Evolutionary conservation across 92 coral and sea anemone genomes (phyloP).

Genomic region (Porites rus): DNA sequence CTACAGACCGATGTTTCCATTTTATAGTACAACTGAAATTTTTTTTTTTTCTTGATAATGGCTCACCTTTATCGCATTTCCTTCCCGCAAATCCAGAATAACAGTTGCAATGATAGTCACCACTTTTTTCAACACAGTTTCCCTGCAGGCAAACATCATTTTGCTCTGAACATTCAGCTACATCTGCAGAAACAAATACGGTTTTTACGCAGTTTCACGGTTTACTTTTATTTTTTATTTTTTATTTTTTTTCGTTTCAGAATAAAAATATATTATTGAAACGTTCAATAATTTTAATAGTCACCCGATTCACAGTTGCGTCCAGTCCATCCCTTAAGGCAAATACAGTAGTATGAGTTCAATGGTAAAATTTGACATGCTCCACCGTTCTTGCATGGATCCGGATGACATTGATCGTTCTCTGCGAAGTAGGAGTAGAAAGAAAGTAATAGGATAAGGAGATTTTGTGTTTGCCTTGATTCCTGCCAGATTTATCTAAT

Average conservation of each 20-base stretch:
- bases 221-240: too few species aligned
- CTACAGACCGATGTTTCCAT: too few species aligned
- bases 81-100: slow-evolving; percentile 9
- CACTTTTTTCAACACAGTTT: slow-evolving; percentile 1
- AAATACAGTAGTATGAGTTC: slow-evolving; percentile 20
- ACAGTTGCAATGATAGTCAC: slow-evolving; percentile 28
- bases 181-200: not conserved
- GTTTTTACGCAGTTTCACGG: too few species aligned
- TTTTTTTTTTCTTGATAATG: too few species aligned
- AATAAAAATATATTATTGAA: too few species aligned
- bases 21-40: not conserved
- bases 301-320: slow-evolving; percentile 30
- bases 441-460: not conserved
- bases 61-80: slow-evolving; percentile 30
- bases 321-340: slow-evolving; percentile 44
- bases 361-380: slow-evolving; percentile 13
- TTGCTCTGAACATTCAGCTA: slow-evolving; percentile 17
- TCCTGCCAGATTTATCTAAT: too few species aligned
- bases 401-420: slow-evolving; percentile 31
- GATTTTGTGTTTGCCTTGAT: not conserved
- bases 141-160: not conserved
- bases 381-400: slow-evolving; percentile 36
- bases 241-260: too few species aligned
- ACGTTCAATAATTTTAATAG: not conserved
- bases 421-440: not conserved